Conservation (phyloP, 2,797 vertebrate genomes). For the Mus minutoides region DNA sequence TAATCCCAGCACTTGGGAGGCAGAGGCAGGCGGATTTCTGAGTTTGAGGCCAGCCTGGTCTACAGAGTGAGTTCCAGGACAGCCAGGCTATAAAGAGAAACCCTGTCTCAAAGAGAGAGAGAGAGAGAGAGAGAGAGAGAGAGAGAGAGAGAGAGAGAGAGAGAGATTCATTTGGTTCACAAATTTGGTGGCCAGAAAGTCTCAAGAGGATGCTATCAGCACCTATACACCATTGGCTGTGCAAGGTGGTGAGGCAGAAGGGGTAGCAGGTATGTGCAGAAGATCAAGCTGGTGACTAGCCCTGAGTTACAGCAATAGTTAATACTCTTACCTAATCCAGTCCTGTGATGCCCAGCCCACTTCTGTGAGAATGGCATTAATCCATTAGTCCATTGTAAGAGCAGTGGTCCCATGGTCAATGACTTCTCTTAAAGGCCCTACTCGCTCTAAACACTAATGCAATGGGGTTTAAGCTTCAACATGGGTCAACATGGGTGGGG, state of each 20-base stretch:
- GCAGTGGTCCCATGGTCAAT: too few species aligned
- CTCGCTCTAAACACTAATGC: background rate
- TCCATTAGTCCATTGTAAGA: background rate
- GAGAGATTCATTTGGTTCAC: background rate
- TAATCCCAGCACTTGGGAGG: too few species aligned
- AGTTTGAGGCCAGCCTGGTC: too few species aligned
- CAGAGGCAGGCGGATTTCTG: too few species aligned
- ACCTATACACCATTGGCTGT: background rate
- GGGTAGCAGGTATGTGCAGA: background rate
- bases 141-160: too few species aligned
- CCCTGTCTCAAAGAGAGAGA: too few species aligned
- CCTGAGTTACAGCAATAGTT: background rate
- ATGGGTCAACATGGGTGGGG: background rate
- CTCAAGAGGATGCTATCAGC: background rate
- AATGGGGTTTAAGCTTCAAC: background rate
- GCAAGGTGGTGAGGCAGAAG: background rate
- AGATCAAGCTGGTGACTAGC: background rate
- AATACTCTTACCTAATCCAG: background rate
- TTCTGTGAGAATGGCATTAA: background rate
- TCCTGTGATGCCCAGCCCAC: background rate
- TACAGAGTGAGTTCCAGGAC: too few species aligned
- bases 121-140: too few species aligned
- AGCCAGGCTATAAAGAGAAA: too few species aligned
- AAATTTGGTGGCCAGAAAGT: background rate
- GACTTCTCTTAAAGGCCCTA: background rate